Evolutionary conservation across 1,140 invertebrate species (phyloP).

Genomic region (Drosophila pachea): DNA sequence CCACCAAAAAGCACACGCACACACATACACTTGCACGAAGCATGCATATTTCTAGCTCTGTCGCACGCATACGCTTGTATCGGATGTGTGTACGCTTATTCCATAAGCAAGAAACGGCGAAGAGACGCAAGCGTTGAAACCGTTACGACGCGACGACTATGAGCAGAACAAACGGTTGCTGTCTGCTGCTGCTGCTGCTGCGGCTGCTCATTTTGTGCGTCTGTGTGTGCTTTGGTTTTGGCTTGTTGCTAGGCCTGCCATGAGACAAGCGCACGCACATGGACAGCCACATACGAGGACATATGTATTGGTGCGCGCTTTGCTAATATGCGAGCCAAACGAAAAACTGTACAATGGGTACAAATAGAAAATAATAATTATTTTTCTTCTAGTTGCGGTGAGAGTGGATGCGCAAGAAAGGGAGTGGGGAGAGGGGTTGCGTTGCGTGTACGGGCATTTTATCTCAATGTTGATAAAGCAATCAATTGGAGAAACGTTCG

Average conservation of each 20-base stretch:
- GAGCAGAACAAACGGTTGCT: conserved; percentile 31
- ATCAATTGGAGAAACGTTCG: conserved; percentile 15
- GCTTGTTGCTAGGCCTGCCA: conserved; percentile 64
- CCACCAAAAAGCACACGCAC: conserved; percentile 7
- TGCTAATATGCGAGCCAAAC: background rate
- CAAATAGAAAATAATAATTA: conserved; percentile 16
- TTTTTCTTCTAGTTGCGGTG: background rate
- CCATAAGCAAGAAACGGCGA: conserved; percentile 35
- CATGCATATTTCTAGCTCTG: conserved; percentile 54
- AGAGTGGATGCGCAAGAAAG: background rate
- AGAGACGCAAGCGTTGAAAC: conserved; percentile 38
- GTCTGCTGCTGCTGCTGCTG: conserved; percentile 42
- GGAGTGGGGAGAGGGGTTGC: background rate
- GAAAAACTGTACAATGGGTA: conserved; percentile 42
- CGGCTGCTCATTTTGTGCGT: background rate
- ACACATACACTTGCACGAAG: conserved; percentile 25
- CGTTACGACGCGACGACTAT: conserved; percentile 56
- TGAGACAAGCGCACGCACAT: conserved; percentile 7
- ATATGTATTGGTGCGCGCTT: background rate
- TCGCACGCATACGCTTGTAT: conserved; percentile 54
- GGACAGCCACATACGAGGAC: background rate
- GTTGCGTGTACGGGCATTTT: conserved; percentile 9
- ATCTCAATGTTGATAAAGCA: conserved; percentile 38
- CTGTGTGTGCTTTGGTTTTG: conserved; percentile 15
- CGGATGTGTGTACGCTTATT: conserved; percentile 54